phyloP scores from a whole-genome alignment of 2,113 vertebrate genomes.

The Puntigrus tetrazona region DNA sequence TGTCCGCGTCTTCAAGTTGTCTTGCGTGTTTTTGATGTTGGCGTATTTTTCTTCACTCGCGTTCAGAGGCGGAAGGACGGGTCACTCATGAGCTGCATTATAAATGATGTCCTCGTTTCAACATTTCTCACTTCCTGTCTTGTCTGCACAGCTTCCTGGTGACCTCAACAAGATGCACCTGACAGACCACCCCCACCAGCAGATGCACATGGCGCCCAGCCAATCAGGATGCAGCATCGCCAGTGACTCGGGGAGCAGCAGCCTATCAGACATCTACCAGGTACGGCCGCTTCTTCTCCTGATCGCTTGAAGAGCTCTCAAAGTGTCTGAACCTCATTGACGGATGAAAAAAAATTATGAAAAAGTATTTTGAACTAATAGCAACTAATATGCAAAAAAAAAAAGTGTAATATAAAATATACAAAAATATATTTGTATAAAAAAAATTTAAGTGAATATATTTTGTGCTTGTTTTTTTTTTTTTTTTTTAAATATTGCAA shows the following conservation, averaged over 20 bases:
- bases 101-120: neutral
- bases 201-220: constrained; percentile 89
- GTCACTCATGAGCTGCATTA: neutral
- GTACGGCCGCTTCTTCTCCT: constrained; percentile 62
- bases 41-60: neutral
- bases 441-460: too few relatives aligned
- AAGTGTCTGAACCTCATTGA: too few relatives aligned
- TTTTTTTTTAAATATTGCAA: too few relatives aligned
- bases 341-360: too few relatives aligned
- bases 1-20: too few relatives aligned
- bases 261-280: constrained; percentile 98
- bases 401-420: too few relatives aligned
- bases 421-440: too few relatives aligned
- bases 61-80: neutral
- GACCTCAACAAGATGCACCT: constrained; percentile 98
- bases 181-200: constrained; percentile 87
- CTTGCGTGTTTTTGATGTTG: neutral
- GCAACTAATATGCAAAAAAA: too few relatives aligned
- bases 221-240: constrained; percentile 96
- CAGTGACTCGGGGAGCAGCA: constrained; percentile 97
- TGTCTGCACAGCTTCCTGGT: constrained; percentile 86
- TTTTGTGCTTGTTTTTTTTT: too few relatives aligned
- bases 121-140: constrained; percentile 48
- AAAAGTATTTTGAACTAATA: too few relatives aligned
- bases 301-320: neutral